Evolutionary conservation across 2,888 invertebrate species (phyloP), one percentile per base, ranked within the genome.

Genomic region (Hipparchia sbordonii): DNA sequence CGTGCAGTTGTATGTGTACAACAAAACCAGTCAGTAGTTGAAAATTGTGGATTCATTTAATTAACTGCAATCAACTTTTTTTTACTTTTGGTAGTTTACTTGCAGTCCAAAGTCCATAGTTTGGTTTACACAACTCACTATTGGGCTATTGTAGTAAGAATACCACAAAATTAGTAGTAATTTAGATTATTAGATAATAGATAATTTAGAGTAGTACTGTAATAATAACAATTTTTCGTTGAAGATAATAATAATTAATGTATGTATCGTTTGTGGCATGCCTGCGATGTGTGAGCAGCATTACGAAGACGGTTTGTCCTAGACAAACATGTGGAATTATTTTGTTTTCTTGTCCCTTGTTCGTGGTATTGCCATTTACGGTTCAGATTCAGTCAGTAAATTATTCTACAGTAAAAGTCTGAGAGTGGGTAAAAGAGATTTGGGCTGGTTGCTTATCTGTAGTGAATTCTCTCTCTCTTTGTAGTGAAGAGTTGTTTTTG

Each of bases 291-390:
- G 57, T 23, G 57, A 57, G 23, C 23, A 57, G 8, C 57, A 23
- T 23, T 57, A 57, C 8, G 3, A 23, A 8, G 13, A 23, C 63
- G 63, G 12, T 48, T 63, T 23, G 63, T 52, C 52, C 33, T 33
- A 51, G 33, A 65, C 65, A 65, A 65, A 65, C 52, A 65, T 65
- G 51, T 51, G 33, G 39, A 51, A 52, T 52, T 65, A 9, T 10
- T 33, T 52, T 65, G 51, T 65, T 63, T 52, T 65, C 65, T 65
- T 5, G 52, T 52, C 51, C 65, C 33, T 51, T 33, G 52, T 8
- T 51, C 65, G 65, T 33, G 23, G 51, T 52, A 52, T 65, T 65
- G 65, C 65, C 65, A n/a, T 65, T 63, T 60, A 60, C 33, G 52
- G 6, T 46, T 8, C n/a, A 46, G 13, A 52, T 33, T 52, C 65